Evolutionary conservation across 2,797 vertebrate genomes (phyloP), one percentile per base, ranked within the genome.

Genomic region (Etheostoma perlongum): DNA sequence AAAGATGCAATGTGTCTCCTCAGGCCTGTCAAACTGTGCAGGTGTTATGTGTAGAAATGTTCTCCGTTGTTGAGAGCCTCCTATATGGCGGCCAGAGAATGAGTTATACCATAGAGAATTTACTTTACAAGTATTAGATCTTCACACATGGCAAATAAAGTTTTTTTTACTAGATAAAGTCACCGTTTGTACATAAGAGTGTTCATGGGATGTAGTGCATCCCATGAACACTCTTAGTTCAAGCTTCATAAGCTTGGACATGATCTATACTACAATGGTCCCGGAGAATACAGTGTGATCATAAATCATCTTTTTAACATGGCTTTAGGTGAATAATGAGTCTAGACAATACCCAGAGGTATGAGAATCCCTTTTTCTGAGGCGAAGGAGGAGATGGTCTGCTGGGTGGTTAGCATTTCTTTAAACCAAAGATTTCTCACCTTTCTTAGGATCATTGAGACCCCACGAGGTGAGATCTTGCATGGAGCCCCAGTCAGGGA

Each of bases 351-450:
- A 65, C 36, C 40, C 48, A 36, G 47, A 70, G 52, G 66, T 14
- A 44, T 15, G 19, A 33, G 18, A 71, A 52, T 60, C 63, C 46
- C 51, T 66, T 81, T 76, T 77, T 68, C 44, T 65, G 46, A 74
- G 61, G 61, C 46, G 53, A 21, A 60, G 62, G 62, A 76, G 51
- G 64, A 69, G 60, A 51, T 69, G 61, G 76, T 85, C 80, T 76
- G 48, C 51, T 73, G 72, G 67, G 74, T 3, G 36, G 9, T 10
- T 11, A 11, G 8, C 36, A 36, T 36, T 36, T 36, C 33, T 36
- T 36, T 2, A 36, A 36, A 36, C 36, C 36, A 36, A 36, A 1
- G 21, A 23, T 23, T 23, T 23, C 21, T 23, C 21, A 23, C 21
- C 21, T 23, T 23, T 23, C 21, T 23, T 23, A 23, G 21, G 21